Evolutionary conservation across 2,888 invertebrate species (phyloP).

Genomic region (Pristionchus entomophagus): DNA sequence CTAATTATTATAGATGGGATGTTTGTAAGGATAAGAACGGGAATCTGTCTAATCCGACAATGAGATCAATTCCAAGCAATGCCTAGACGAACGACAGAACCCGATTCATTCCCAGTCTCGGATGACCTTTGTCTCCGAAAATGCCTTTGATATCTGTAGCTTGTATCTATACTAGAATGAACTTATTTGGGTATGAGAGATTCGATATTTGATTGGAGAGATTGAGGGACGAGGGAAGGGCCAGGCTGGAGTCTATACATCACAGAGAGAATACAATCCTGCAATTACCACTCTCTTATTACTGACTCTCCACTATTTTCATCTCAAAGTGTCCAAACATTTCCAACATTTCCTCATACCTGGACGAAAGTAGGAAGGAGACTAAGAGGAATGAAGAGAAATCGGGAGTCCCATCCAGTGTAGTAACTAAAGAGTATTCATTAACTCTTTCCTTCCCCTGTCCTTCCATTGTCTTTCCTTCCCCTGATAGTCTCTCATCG

Average conservation of each 20-base stretch:
- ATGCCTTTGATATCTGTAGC: neutral
- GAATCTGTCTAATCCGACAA: neutral
- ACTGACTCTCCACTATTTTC: neutral
- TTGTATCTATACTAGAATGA: too few relatives aligned
- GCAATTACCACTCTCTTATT: neutral
- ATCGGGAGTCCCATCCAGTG: constrained; percentile 69
- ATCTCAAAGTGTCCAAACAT: neutral
- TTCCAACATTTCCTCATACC: constrained; percentile 3
- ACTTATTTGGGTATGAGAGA: constrained; percentile 28
- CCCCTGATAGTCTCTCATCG: neutral
- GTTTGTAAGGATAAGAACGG: neutral
- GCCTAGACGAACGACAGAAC: neutral
- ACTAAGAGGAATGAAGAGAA: constrained; percentile 68
- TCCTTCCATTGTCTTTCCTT: too few relatives aligned
- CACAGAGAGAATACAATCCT: constrained; percentile 56
- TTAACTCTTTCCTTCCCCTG: neutral
- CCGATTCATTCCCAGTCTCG: neutral
- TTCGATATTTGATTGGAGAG: neutral
- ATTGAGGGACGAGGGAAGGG: constrained; percentile 57
- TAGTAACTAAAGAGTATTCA: constrained; percentile 56
- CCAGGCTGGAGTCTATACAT: constrained; percentile 64
- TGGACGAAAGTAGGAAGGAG: constrained; percentile 63
- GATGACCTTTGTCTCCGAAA: neutral
- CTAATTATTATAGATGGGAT: neutral
- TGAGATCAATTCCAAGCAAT: neutral